These are phyloP conservation scores for Drosophila eohydei DNA, from an alignment of 2,888 invertebrate species.

Conservation along the genomic window DNA sequence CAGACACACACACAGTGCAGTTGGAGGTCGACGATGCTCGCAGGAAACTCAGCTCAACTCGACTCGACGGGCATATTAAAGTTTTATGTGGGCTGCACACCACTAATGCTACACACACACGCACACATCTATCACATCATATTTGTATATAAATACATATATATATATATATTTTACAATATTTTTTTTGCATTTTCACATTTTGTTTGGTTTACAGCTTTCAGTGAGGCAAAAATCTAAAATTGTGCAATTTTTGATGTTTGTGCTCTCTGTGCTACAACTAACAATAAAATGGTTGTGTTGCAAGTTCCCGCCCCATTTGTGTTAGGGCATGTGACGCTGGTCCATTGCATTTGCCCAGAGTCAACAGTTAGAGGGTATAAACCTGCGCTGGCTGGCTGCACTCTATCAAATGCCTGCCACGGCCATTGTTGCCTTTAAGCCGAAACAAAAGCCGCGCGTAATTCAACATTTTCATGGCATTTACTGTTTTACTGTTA, in stretches of 20 bases:
- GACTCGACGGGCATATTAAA: constrained; percentile 62
- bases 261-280: constrained; percentile 26
- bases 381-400: background rate
- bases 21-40: constrained; percentile 42
- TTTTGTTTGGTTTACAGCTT: constrained; percentile 67
- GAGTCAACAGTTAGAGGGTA: constrained; percentile 20
- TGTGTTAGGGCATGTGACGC: background rate
- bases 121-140: constrained; percentile 16
- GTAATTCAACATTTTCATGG: constrained; percentile 12
- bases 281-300: constrained; percentile 21
- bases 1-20: constrained; percentile 33
- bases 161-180: constrained; percentile 20
- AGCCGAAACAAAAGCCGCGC: constrained; percentile 21
- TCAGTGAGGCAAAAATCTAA: constrained; percentile 39
- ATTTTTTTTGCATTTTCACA: constrained; percentile 41
- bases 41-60: constrained; percentile 48
- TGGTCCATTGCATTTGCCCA: constrained; percentile 34
- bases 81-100: constrained; percentile 53
- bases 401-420: constrained; percentile 10
- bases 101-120: constrained; percentile 34
- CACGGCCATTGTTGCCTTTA: constrained; percentile 16
- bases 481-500: background rate
- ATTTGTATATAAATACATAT: constrained; percentile 15
- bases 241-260: constrained; percentile 49
- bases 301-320: constrained; percentile 16